Percentiles rank a stretch among this genome's conserved stretches.
phyloP scores from a whole-genome alignment of 2,113 vertebrate species.

The Toxostoma redivivum region DNA sequence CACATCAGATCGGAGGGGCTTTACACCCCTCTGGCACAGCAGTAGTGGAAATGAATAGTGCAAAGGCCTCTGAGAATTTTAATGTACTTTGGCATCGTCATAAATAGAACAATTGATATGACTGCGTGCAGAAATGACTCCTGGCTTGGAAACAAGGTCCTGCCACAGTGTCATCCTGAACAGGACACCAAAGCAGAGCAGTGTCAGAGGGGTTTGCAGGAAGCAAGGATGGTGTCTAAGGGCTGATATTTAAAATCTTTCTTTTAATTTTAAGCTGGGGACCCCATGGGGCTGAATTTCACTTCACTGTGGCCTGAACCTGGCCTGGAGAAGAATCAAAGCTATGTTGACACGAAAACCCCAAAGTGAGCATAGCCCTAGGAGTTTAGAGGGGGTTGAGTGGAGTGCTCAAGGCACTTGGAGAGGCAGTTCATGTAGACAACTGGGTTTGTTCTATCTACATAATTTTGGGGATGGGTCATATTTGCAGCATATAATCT shows the following conservation, averaged over 20 bases:
- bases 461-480: neutral
- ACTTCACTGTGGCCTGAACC: neutral
- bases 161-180: neutral
- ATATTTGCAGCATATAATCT: neutral
- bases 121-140: neutral
- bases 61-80: neutral
- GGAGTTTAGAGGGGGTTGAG: neutral
- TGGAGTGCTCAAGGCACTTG: neutral
- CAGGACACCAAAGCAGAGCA: neutral
- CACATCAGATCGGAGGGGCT: neutral
- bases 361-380: neutral
- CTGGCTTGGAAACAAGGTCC: neutral
- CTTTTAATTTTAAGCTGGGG: fast-evolving
- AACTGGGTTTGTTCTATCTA: neutral
- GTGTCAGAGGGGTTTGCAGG: neutral
- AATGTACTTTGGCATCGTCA: neutral
- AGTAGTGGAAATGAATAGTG: neutral
- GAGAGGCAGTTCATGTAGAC: neutral
- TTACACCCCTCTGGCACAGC: neutral
- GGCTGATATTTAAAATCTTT: neutral
- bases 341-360: neutral
- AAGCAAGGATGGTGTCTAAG: neutral
- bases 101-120: neutral
- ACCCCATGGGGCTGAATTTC: neutral
- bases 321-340: neutral